These are phyloP conservation scores for Micromesistius poutassou DNA, from an alignment of 2,797 vertebrate species.

Conservation along the genomic window DNA sequence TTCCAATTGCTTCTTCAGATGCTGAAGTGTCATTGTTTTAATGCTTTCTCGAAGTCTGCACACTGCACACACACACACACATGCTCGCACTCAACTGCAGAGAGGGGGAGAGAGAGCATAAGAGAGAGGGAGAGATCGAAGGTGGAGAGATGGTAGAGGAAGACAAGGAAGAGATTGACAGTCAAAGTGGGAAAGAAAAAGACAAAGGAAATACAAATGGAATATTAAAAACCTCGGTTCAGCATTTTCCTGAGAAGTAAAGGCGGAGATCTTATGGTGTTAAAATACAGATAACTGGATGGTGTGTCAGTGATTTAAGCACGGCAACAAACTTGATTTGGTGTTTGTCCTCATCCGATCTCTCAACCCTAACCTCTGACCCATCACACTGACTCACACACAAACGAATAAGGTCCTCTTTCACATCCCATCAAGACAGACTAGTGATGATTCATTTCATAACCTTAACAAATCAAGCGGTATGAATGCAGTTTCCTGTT, in stretches of 20 bases:
- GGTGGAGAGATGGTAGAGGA: no score
- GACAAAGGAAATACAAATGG: background rate
- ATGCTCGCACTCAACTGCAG: background rate
- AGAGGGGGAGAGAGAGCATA: background rate
- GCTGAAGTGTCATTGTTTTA: no score
- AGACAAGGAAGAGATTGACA: background rate
- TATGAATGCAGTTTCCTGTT: background rate
- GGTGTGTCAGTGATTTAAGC: background rate
- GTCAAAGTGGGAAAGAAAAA: background rate
- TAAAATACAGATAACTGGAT: background rate
- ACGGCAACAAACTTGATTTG: background rate
- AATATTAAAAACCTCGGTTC: background rate
- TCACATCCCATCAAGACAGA: no score
- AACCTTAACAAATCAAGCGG: background rate
- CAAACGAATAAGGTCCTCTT: no score
- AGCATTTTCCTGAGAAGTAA: no score
- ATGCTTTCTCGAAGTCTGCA: conserved; percentile 31
- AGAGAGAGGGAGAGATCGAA: background rate
- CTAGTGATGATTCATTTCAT: no score
- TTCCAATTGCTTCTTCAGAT: conserved; percentile 3
- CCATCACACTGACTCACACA: no score
- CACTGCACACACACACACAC: conserved; percentile 33
- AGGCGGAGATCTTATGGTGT: background rate
- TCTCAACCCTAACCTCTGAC: no score
- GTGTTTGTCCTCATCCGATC: no score